These are phyloP conservation scores for Mus pahari DNA, from an alignment of 2,113 vertebrate genomes.

Conservation along the genomic window DNA sequence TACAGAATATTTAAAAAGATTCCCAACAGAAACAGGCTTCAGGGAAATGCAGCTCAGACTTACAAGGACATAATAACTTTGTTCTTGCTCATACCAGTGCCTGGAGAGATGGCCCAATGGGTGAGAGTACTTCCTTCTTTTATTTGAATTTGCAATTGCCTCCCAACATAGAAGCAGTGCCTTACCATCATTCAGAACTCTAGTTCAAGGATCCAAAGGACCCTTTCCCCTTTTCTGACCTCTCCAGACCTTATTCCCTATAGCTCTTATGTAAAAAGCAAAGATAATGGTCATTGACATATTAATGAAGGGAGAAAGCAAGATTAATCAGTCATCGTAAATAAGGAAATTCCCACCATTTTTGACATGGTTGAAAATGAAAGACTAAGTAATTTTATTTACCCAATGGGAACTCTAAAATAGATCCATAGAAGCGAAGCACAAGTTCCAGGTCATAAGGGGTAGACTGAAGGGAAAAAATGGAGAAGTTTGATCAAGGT, in stretches of 20 bases:
- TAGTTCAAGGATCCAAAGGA: neutral
- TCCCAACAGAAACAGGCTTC: rapidly evolving
- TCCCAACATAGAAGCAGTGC: neutral
- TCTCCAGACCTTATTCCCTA: neutral
- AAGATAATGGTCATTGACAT: neutral
- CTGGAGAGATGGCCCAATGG: neutral
- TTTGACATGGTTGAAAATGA: neutral
- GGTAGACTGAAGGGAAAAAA: neutral
- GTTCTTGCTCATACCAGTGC: neutral
- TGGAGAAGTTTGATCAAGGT: neutral
- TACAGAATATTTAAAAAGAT: neutral
- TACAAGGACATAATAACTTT: neutral
- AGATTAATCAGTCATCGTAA: no score
- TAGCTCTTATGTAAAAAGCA: neutral
- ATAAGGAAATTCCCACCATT: neutral
- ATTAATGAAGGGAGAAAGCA: neutral
- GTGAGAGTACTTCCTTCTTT: neutral
- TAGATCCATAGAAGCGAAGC: neutral
- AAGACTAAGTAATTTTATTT: neutral
- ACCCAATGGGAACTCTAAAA: neutral
- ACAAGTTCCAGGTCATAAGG: neutral
- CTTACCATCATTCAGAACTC: neutral
- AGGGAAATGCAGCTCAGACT: neutral
- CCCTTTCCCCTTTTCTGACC: neutral
- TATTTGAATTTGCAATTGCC: neutral